Percentiles rank a stretch among this genome's conserved stretches.
Conservation (phyloP, 2,113 vertebrate genomes). For the Lanius ludovicianus region DNA sequence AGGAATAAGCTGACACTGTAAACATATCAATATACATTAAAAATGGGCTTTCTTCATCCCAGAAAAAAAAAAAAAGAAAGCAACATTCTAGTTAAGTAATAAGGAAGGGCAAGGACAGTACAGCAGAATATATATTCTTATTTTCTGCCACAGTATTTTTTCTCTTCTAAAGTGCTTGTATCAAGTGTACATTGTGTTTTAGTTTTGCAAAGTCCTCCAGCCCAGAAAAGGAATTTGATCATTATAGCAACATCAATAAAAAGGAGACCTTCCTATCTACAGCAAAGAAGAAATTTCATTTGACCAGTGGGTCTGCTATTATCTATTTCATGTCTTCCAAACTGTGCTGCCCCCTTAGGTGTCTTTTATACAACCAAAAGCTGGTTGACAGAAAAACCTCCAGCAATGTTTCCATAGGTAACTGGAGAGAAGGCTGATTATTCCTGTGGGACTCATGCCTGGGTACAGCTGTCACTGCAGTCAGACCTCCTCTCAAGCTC, state of each 20-base stretch:
- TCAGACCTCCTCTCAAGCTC: neutral
- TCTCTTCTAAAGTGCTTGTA: neutral
- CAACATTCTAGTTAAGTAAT: neutral
- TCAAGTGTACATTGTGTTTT: neutral
- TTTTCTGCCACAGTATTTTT: neutral
- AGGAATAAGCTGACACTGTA: neutral
- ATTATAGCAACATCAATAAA: neutral
- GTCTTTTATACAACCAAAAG: neutral
- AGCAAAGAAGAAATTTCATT: neutral
- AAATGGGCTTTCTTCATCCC: neutral
- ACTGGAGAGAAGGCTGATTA: neutral
- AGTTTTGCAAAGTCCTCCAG: neutral
- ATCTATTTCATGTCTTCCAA: neutral
- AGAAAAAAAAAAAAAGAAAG: neutral
- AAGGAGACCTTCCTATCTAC: neutral
- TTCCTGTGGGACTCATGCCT: fast-evolving
- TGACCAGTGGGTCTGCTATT: neutral
- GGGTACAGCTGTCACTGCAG: neutral
- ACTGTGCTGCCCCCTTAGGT: neutral
- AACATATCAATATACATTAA: neutral
- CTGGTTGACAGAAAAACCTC: neutral
- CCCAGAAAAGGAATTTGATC: neutral
- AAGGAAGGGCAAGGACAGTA: neutral
- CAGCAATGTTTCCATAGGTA: neutral
- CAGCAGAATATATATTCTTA: neutral